Evolutionary conservation across 2,888 invertebrate genomes (phyloP), one percentile per base, ranked within the genome.

Genomic region (Marasmarcha lunaedactyla): DNA sequence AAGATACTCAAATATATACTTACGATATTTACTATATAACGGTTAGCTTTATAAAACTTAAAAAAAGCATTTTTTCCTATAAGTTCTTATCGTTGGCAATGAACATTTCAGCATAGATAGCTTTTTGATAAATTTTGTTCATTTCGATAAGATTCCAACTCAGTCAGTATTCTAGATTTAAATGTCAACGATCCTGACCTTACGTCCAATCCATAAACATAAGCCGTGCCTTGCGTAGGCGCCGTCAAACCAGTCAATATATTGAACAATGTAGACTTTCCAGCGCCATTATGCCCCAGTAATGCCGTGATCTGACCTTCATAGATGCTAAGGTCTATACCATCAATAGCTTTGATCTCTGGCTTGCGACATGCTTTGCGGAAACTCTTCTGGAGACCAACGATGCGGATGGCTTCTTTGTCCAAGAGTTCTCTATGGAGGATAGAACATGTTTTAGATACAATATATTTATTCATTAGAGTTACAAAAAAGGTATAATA

Each of bases 221-320:
- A 88, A 0, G 91, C 91, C 0, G 90, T 90, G 0, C 92, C 92
- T 44, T 88, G 85, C 0, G 90, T 88, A 0, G 92, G 91, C 1
- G 89, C 77, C 0, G 91, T 90, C n/a, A 92, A 63, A 0, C 95
- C 94, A 1, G 93, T 93, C 12, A 95, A 70, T 48, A 95, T 93
- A 54, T 94, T 94, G 61, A 95, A 91, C 6, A 94, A 76, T 0
- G 94, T 94, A 0, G 93, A 93, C 69, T 95, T 94, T 3, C 94
- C 94, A 27, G 94, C 94, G 0, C 94, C 94, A 57, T 94, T 94
- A 55, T 94, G 94, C 0, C 94, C 94, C 43, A 94, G 71, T 14
- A 94, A 89, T 0, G 93, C 93, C 0, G 94, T 94, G 45, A 94
- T 94, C 68, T 94, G 93, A 0, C 85, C 93, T 62, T 94, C 92